A percentile compares a stretch with the other conserved stretches of the same genome.
These are phyloP conservation scores for Phrynosoma platyrhinos DNA, from an alignment of 2,113 vertebrate genomes.

Conservation along the genomic window DNA sequence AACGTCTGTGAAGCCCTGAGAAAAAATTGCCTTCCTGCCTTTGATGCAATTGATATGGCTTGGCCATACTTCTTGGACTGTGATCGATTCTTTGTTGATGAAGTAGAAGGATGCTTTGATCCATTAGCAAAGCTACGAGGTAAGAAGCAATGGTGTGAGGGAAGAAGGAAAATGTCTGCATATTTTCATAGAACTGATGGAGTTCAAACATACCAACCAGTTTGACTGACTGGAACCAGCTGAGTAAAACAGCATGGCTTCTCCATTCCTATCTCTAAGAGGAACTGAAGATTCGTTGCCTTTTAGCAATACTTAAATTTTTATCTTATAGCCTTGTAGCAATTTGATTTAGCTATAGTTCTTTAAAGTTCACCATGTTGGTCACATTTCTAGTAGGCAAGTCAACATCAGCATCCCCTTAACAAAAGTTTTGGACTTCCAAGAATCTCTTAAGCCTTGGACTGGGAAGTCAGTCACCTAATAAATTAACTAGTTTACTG, in stretches of 20 bases:
- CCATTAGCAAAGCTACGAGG: slow-evolving; percentile 86
- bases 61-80: slow-evolving; percentile 99
- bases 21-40: slow-evolving; percentile 86
- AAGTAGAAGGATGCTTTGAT: slow-evolving; percentile 90
- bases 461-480: not conserved
- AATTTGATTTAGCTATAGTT: too few relatives aligned
- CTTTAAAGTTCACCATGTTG: too few relatives aligned
- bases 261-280: too few relatives aligned
- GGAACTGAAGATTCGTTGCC: too few relatives aligned
- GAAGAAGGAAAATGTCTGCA: slow-evolving; percentile 56
- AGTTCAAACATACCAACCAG: not conserved
- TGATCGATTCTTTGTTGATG: slow-evolving; percentile 85
- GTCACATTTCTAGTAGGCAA: too few relatives aligned
- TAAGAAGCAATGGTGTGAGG: slow-evolving; percentile 76
- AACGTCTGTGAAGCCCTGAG: slow-evolving; percentile 85
- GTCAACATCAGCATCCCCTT: too few relatives aligned
- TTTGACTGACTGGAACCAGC: too few relatives aligned
- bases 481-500: not conserved
- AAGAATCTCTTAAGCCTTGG: not conserved
- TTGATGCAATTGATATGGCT: slow-evolving; percentile 94
- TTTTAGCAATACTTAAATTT: too few relatives aligned
- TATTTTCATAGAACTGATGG: not conserved
- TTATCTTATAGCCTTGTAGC: too few relatives aligned
- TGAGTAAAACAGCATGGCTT: not conserved
- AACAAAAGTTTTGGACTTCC: too few relatives aligned